Conservation (phyloP, 2,797 vertebrate genomes). For the Apodemus agrarius region DNA sequence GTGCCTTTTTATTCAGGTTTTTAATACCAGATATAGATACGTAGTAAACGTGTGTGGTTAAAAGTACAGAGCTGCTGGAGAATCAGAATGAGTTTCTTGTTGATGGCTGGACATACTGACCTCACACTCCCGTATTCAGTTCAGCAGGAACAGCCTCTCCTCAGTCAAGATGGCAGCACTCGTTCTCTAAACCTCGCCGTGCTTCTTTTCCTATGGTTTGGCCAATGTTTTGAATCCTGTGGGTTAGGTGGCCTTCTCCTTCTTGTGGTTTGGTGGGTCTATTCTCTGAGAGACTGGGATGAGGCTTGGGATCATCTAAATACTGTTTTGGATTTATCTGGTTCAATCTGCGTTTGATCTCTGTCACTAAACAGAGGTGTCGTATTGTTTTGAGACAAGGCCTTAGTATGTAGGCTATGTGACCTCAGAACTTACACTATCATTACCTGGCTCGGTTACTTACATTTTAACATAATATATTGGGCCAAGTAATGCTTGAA, state of each 20-base stretch:
- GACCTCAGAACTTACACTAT: background rate
- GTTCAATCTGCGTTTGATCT: background rate
- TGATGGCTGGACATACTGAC: background rate
- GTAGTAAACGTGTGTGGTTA: background rate
- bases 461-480: background rate
- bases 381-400: background rate
- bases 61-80: background rate
- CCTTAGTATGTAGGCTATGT: background rate
- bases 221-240: background rate
- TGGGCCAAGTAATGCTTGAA: background rate
- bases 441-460: background rate
- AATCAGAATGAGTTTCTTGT: background rate
- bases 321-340: background rate
- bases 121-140: background rate
- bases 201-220: background rate
- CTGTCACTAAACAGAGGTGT: background rate
- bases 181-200: background rate
- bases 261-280: background rate
- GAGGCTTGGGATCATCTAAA: background rate
- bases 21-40: background rate
- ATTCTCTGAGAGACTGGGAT: background rate
- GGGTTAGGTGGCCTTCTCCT: background rate
- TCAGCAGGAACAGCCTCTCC: background rate
- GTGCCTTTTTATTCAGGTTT: background rate
- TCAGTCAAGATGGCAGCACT: background rate